A percentile compares a stretch with the other conserved stretches of the same genome.
Conservation (phyloP, 2,888 invertebrate species). For the Megalurothrips usitatus region DNA sequence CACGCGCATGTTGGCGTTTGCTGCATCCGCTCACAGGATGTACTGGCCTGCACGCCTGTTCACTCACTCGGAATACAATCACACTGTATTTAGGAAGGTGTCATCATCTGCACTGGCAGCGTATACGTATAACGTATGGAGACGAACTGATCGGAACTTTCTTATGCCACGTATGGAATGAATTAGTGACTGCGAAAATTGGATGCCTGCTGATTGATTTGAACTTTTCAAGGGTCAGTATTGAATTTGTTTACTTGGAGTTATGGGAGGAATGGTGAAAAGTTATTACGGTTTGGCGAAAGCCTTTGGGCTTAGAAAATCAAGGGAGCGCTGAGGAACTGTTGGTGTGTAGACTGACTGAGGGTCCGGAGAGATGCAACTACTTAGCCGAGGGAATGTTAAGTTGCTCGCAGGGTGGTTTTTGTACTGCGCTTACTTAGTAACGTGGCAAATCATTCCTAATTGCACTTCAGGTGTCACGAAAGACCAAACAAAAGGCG, state of each 20-base stretch:
- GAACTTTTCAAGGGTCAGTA: no score
- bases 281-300: not conserved
- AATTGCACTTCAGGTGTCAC: conserved; percentile 59
- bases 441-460: conserved; percentile 44
- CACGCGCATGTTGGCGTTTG: no score
- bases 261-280: not conserved
- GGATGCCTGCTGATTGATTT: no score
- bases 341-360: not conserved
- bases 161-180: not conserved
- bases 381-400: conserved; percentile 1
- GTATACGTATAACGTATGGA: conserved; percentile 5
- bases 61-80: no score
- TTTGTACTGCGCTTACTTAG: conserved; percentile 14
- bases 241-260: not conserved
- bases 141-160: not conserved
- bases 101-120: not conserved
- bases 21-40: no score
- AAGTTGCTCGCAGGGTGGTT: not conserved
- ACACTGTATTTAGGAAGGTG: no score
- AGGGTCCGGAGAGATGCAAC: conserved; percentile 18
- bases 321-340: conserved; percentile 11
- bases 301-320: not conserved
- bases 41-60: no score
- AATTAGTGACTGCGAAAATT: not conserved
- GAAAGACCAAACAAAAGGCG: conserved; percentile 45